Percentiles rank a stretch among this genome's conserved stretches.
phyloP scores from a whole-genome alignment of 2,888 invertebrate species.

The Neoscelio sp. region DNA sequence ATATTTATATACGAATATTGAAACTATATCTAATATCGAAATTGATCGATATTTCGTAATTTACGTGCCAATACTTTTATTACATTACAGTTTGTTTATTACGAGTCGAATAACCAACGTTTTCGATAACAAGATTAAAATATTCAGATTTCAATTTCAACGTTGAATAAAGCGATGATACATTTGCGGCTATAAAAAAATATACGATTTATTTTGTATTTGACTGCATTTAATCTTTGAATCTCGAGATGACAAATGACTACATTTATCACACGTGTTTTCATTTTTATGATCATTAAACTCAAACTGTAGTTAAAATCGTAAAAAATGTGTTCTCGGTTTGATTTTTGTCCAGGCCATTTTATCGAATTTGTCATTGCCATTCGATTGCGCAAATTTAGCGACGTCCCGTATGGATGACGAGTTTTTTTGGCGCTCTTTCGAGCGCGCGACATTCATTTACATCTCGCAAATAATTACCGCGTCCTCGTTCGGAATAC shows the following conservation, averaged over 20 bases:
- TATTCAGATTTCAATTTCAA: no score
- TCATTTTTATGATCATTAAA: conserved; percentile 59
- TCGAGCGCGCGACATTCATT: conserved; percentile 58
- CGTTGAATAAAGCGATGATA: no score
- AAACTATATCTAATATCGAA: no score
- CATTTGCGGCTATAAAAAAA: no score
- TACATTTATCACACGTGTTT: conserved; percentile 50
- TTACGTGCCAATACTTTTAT: no score
- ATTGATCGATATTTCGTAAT: no score
- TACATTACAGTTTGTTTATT: no score
- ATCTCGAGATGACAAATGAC: conserved; percentile 48
- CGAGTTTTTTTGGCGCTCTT: conserved; percentile 47
- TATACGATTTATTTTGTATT: no score
- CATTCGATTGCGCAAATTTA: conserved; percentile 60
- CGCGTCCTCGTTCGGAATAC: conserved; percentile 60
- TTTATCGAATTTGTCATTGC: conserved; percentile 61
- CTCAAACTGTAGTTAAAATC: conserved; percentile 43
- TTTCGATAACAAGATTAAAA: no score
- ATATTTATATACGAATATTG: no score
- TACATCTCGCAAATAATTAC: conserved; percentile 63
- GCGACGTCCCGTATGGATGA: conserved; percentile 50
- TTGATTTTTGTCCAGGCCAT: conserved; percentile 41
- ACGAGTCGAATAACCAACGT: no score
- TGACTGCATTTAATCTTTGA: conserved; percentile 39
- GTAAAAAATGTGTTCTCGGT: conserved; percentile 19